Evolutionary conservation across 2,113 vertebrate genomes (phyloP).

Genomic region (Orientallactaga bullata): DNA sequence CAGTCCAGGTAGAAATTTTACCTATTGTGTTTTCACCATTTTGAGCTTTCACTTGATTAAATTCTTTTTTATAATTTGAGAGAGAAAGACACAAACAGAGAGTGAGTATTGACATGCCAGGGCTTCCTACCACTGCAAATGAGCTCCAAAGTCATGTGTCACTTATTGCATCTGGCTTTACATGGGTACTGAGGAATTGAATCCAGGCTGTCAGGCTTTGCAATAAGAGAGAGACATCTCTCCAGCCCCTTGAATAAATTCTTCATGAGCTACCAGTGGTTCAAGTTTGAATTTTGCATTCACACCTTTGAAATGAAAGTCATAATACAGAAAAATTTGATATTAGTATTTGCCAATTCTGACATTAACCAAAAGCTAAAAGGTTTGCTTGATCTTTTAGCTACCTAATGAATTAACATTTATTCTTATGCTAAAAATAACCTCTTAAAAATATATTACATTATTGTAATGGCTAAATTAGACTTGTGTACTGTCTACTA

Average conservation of each 20-base stretch:
- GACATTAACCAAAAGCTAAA: background rate
- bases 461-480: constrained; percentile 11
- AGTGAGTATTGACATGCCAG: too few relatives aligned
- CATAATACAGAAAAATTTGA: constrained; percentile 13
- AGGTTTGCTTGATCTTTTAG: constrained; percentile 1
- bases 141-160: too few relatives aligned
- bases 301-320: too few relatives aligned
- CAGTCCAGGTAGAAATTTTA: constrained; percentile 15
- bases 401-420: constrained; percentile 19
- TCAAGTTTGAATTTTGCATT: constrained; percentile 2
- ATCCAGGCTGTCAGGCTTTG: too few relatives aligned
- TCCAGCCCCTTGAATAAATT: background rate
- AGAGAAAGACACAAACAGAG: too few relatives aligned
- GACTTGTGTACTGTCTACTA: background rate
- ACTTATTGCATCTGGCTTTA: too few relatives aligned
- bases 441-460: constrained; percentile 29
- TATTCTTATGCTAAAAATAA: background rate
- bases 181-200: too few relatives aligned
- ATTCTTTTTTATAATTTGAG: background rate
- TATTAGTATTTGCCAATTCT: background rate
- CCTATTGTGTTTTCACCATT: background rate
- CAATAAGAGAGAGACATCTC: too few relatives aligned
- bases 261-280: background rate
- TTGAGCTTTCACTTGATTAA: constrained; percentile 7
- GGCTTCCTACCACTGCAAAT: too few relatives aligned